Percentiles rank a stretch among this genome's conserved stretches.
Evolutionary conservation across 2,113 vertebrate species (phyloP).

Genomic region (Actenoides hombroni): DNA sequence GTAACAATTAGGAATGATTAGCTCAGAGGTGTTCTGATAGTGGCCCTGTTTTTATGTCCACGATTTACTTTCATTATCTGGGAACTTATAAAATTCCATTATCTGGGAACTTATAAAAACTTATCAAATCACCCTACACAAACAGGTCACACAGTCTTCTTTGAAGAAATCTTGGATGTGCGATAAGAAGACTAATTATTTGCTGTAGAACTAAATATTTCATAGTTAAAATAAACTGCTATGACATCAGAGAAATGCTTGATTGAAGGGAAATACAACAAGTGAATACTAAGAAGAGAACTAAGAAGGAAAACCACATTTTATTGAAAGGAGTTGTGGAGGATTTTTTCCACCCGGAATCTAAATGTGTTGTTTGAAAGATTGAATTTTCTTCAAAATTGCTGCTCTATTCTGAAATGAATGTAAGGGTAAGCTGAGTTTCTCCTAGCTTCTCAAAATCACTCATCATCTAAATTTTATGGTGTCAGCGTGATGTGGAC

Average conservation of each 20-base stretch:
- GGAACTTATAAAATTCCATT: neutral
- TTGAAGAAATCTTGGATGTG: neutral
- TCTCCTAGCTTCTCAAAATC: neutral
- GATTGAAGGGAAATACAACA: neutral
- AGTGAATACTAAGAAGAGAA: neutral
- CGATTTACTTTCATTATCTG: neutral
- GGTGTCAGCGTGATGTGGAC: slow-evolving; percentile 16
- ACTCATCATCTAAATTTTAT: neutral
- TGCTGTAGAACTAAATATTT: neutral
- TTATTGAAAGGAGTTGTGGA: neutral
- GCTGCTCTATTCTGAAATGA: neutral
- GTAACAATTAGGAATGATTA: neutral
- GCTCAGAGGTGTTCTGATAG: neutral
- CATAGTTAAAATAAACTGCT: neutral
- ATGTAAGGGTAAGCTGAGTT: neutral
- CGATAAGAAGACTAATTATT: neutral
- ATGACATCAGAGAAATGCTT: neutral
- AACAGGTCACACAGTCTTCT: neutral
- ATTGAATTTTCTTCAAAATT: neutral
- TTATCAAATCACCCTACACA: neutral
- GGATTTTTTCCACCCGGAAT: neutral
- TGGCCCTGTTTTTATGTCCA: neutral
- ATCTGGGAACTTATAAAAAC: neutral
- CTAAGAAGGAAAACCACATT: neutral
- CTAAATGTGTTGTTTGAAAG: neutral